phyloP scores from a whole-genome alignment of 2,888 invertebrate genomes.

The Epistrophella euchroma region DNA sequence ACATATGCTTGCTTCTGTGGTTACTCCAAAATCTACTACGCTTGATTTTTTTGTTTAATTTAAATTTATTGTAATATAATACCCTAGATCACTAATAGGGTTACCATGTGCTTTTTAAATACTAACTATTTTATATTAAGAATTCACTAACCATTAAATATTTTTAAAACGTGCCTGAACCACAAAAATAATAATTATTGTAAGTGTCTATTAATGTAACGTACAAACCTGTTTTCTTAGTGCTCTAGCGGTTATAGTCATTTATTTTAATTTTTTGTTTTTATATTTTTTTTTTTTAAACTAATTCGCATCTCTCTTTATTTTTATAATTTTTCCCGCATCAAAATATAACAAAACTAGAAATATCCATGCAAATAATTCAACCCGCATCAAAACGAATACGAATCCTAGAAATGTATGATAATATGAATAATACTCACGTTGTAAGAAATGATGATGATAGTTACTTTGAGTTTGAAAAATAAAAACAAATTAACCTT shows the following conservation, averaged over 20 bases:
- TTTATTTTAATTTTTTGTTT: conserved; percentile 8
- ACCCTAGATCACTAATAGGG: conserved; percentile 52
- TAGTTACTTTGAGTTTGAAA: conserved; percentile 56
- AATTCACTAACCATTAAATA: neutral
- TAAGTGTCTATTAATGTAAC: neutral
- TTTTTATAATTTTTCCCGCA: conserved; percentile 55
- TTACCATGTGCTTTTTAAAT: neutral
- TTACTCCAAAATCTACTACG: conserved; percentile 13
- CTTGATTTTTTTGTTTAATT: conserved; percentile 15
- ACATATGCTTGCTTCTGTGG: conserved; percentile 26
- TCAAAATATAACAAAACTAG: conserved; percentile 46
- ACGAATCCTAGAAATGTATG: conserved; percentile 68
- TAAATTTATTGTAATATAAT: neutral
- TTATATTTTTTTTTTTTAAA: conserved; percentile 25
- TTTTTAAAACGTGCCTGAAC: neutral
- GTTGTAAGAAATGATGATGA: conserved; percentile 54
- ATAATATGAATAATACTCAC: conserved; percentile 60
- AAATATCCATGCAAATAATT: conserved; percentile 48
- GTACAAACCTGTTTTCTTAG: conserved; percentile 16
- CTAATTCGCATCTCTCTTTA: conserved; percentile 59
- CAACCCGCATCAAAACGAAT: conserved; percentile 56
- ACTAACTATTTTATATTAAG: neutral
- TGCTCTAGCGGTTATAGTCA: conserved; percentile 44
- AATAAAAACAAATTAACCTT: conserved; percentile 19
- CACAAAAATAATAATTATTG: neutral